phyloP scores from a whole-genome alignment of 2,113 vertebrate species.

The Albula glossodonta region DNA sequence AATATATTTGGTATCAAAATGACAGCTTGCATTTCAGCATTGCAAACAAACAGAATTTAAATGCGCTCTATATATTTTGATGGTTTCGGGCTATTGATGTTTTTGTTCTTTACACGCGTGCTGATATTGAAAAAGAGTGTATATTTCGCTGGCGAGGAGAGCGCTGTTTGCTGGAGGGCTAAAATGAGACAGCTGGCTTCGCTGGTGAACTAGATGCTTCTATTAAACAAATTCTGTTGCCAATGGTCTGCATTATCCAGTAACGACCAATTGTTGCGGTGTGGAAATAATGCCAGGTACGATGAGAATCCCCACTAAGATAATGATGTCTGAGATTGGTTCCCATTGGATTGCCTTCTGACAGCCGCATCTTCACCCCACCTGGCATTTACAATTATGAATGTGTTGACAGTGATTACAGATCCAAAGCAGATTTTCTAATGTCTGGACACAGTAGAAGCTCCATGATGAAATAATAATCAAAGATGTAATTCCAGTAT shows the following conservation, averaged over 20 bases:
- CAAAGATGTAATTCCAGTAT: not conserved
- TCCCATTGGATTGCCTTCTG: slow-evolving; percentile 15
- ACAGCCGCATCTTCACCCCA: slow-evolving; percentile 14
- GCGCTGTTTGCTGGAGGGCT: slow-evolving; percentile 1
- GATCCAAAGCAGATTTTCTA: slow-evolving; percentile 1
- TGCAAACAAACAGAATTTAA: slow-evolving; percentile 38
- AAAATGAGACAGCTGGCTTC: slow-evolving; percentile 17
- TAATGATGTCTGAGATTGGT: slow-evolving; percentile 19
- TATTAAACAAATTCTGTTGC: slow-evolving; percentile 19
- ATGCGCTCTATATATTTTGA: slow-evolving; percentile 33
- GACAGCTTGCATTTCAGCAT: slow-evolving; percentile 49
- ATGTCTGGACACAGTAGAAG: not conserved
- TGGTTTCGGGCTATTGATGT: slow-evolving; percentile 22
- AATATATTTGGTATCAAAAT: slow-evolving; percentile 54
- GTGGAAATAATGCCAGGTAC: not conserved
- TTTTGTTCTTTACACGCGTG: not conserved
- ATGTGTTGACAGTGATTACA: slow-evolving; percentile 19
- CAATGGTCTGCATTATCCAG: slow-evolving; percentile 16
- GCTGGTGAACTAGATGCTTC: slow-evolving; percentile 2
- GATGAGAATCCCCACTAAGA: slow-evolving; percentile 14
- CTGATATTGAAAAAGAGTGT: slow-evolving; percentile 17
- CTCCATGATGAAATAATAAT: not conserved
- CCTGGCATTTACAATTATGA: slow-evolving; percentile 3
- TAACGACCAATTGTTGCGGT: slow-evolving; percentile 14
- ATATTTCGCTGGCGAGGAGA: slow-evolving; percentile 14